Conservation (phyloP, 2,797 vertebrate genomes). For the Leuciscus waleckii region DNA sequence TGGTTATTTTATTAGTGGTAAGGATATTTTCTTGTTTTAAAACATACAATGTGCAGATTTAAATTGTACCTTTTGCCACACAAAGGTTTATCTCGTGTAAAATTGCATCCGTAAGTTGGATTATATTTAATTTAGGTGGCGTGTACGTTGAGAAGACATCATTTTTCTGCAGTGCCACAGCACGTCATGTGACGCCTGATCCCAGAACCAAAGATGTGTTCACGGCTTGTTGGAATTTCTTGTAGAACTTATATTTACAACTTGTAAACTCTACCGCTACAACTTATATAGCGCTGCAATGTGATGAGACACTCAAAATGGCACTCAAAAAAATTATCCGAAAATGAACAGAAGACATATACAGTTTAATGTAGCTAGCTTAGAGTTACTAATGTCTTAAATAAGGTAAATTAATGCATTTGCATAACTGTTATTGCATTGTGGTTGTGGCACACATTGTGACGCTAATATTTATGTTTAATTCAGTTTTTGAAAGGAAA, state of each 20-base stretch:
- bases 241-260: not conserved
- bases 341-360: not conserved
- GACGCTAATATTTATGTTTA: not conserved
- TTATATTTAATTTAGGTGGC: not conserved
- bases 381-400: too few relatives aligned
- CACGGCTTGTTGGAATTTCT: not conserved
- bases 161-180: not conserved
- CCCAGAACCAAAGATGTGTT: not conserved
- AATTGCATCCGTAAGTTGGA: not conserved
- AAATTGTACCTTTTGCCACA: not conserved
- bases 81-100: not conserved
- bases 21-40: not conserved
- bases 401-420: not conserved
- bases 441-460: not conserved
- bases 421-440: not conserved
- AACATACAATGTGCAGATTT: not conserved
- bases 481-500: not conserved
- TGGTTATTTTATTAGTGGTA: not conserved
- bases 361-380: too few relatives aligned
- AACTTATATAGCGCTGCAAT: not conserved
- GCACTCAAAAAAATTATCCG: not conserved
- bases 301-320: not conserved
- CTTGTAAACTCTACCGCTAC: not conserved
- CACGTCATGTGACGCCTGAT: not conserved
- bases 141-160: not conserved